Percentiles rank a stretch among this genome's conserved stretches.
Evolutionary conservation across 2,113 vertebrate genomes (phyloP).

Genomic region (Gallinago jamesoni): DNA sequence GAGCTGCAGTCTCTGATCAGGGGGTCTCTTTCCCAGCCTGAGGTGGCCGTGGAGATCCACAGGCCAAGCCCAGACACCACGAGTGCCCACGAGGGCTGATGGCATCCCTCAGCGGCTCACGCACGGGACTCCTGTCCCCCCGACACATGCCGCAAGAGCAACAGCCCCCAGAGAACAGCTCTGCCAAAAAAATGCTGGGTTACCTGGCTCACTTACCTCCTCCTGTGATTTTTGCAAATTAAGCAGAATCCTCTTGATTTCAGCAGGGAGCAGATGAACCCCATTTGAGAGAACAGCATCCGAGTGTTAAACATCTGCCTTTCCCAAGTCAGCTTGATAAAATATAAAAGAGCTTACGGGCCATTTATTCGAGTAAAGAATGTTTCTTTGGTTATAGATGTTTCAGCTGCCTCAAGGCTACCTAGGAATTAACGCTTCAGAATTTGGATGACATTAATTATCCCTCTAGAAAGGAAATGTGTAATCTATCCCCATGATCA

Average conservation of each 20-base stretch:
- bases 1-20: neutral
- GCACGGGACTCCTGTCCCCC: neutral
- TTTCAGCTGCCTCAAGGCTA: neutral
- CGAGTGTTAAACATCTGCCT: neutral
- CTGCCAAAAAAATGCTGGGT: neutral
- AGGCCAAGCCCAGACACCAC: neutral
- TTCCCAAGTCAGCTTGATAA: neutral
- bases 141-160: neutral
- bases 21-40: neutral
- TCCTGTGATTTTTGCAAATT: neutral
- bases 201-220: neutral
- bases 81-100: neutral
- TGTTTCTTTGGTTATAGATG: neutral
- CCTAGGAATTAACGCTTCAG: slow-evolving; percentile 38
- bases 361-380: neutral
- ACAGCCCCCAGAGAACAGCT: neutral
- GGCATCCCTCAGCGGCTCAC: neutral
- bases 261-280: neutral
- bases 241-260: neutral
- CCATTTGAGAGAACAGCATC: neutral
- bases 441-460: slow-evolving; percentile 33
- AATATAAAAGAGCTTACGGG: neutral
- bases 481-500: neutral
- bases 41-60: neutral
- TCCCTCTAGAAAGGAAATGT: slow-evolving; percentile 33